These are phyloP conservation scores for Eclectus roratus DNA, from an alignment of 2,113 vertebrate species.

Conservation along the genomic window DNA sequence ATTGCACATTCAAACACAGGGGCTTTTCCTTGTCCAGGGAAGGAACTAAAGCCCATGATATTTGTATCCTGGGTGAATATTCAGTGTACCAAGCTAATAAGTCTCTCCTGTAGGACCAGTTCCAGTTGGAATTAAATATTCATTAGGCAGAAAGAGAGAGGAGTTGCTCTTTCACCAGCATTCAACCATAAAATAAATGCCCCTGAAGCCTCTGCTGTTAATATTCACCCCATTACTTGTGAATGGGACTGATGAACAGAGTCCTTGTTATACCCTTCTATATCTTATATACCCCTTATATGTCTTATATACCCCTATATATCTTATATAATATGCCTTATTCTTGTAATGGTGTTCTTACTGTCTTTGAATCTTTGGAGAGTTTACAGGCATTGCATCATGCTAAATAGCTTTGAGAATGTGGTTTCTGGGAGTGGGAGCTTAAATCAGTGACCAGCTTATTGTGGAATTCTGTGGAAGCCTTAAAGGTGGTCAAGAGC, in stretches of 20 bases:
- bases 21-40: background rate
- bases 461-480: background rate
- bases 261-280: background rate
- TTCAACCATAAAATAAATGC: background rate
- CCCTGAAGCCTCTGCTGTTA: constrained; percentile 1
- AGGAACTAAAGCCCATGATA: background rate
- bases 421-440: background rate
- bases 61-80: background rate
- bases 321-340: background rate
- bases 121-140: constrained; percentile 26
- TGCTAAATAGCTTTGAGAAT: background rate
- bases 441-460: background rate
- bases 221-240: background rate
- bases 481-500: background rate
- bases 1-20: background rate
- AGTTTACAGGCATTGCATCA: background rate
- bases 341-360: background rate
- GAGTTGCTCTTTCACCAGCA: background rate
- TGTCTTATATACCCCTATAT: too few species aligned
- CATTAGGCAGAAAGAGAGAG: background rate
- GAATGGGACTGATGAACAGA: background rate
- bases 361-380: background rate
- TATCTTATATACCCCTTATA: too few species aligned
- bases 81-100: background rate
- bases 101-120: background rate